These are phyloP conservation scores for Hemistola chrysoprasaria DNA, from an alignment of 2,888 invertebrate species.

Conservation along the genomic window DNA sequence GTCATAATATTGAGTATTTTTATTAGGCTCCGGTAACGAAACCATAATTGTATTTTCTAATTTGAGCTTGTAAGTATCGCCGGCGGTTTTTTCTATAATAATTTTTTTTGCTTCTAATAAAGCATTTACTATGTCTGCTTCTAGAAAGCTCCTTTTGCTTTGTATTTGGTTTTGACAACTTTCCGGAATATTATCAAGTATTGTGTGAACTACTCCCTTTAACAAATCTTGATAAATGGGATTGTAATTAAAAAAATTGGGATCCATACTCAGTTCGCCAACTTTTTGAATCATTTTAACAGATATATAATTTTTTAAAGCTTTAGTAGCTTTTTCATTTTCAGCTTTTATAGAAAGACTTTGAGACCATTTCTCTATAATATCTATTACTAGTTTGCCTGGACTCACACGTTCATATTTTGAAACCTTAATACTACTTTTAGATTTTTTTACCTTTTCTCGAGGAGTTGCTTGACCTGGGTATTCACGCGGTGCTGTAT, in stretches of 20 bases:
- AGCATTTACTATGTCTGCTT: slow-evolving; percentile 37
- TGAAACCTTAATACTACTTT: slow-evolving; percentile 2
- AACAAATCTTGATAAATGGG: slow-evolving; percentile 44
- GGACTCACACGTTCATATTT: slow-evolving; percentile 27
- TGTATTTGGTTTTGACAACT: slow-evolving; percentile 30
- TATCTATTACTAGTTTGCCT: slow-evolving; percentile 41
- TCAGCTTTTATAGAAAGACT: slow-evolving; percentile 43
- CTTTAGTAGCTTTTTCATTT: slow-evolving; percentile 29
- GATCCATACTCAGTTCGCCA: slow-evolving; percentile 48
- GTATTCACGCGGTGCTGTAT: slow-evolving; percentile 3
- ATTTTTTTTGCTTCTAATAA: slow-evolving; percentile 42
- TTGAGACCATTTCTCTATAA: slow-evolving; percentile 55
- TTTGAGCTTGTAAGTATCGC: slow-evolving; percentile 49
- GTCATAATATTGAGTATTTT: slow-evolving; percentile 32
- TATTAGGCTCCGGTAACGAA: slow-evolving; percentile 46
- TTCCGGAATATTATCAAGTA: slow-evolving; percentile 43
- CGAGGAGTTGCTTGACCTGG: background rate
- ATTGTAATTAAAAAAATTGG: slow-evolving; percentile 44
- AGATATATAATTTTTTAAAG: slow-evolving; percentile 42
- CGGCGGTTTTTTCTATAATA: slow-evolving; percentile 42
- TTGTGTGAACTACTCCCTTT: slow-evolving; percentile 44
- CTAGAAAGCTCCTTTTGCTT: slow-evolving; percentile 39
- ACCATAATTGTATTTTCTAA: slow-evolving; percentile 51
- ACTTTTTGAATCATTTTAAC: slow-evolving; percentile 51
- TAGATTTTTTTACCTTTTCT: background rate